Conservation (phyloP, 2,797 vertebrate species). For the Pagetopsis macropterus region DNA sequence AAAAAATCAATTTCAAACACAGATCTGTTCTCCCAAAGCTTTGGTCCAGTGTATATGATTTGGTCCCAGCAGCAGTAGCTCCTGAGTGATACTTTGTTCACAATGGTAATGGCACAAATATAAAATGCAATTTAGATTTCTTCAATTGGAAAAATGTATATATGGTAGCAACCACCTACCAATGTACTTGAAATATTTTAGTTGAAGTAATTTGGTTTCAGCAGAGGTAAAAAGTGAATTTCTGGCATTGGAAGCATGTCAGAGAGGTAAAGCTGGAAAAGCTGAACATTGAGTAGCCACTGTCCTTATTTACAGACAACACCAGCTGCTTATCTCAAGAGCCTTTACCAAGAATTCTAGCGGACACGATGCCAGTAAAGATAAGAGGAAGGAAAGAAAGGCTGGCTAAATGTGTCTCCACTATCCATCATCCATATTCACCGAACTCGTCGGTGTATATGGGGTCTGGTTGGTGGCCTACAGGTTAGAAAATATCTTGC, state of each 20-base stretch:
- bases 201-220: not conserved
- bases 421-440: slow-evolving; percentile 19
- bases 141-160: not conserved
- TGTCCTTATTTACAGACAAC: slow-evolving; percentile 71
- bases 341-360: slow-evolving; percentile 38
- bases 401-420: slow-evolving; percentile 9
- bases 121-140: not conserved
- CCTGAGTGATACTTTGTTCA: not conserved
- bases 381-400: slow-evolving; percentile 9
- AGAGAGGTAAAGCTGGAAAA: slow-evolving; percentile 40
- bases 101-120: not conserved
- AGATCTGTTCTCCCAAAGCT: slow-evolving; percentile 14
- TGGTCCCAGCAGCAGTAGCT: not conserved
- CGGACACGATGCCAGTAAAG: slow-evolving; percentile 8
- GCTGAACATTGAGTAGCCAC: slow-evolving; percentile 23
- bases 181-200: not conserved
- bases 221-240: slow-evolving; percentile 43
- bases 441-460: slow-evolving; percentile 8
- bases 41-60: slow-evolving; percentile 5
- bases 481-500: slow-evolving; percentile 12
- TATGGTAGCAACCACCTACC: not conserved
- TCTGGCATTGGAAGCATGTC: slow-evolving; percentile 35
- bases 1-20: slow-evolving; percentile 7
- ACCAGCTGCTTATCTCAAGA: slow-evolving; percentile 48
- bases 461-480: slow-evolving; percentile 20